These are phyloP conservation scores for Platyura marginata DNA, from an alignment of 1,140 invertebrate species.

Conservation along the genomic window DNA sequence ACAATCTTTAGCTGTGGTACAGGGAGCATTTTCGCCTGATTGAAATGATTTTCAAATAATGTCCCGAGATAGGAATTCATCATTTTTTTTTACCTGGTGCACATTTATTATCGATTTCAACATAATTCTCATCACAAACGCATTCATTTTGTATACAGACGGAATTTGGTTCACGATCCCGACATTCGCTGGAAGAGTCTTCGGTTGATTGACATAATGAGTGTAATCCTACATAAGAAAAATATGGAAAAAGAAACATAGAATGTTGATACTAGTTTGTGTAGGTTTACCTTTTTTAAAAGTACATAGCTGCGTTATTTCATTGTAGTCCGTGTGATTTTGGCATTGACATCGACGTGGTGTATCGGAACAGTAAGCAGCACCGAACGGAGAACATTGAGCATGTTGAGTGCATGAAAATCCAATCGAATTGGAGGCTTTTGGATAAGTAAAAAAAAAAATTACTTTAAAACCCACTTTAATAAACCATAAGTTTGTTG, in stretches of 20 bases:
- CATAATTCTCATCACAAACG: constrained; percentile 22
- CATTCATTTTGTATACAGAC: constrained; percentile 21
- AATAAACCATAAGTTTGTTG: background rate
- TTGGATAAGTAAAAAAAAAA: background rate
- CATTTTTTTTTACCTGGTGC: constrained; percentile 11
- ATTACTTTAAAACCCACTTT: background rate
- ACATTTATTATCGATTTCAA: constrained; percentile 19
- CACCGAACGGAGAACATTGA: constrained; percentile 22
- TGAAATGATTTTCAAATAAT: background rate
- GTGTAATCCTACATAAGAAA: background rate
- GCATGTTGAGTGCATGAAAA: constrained; percentile 19
- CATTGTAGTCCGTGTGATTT: constrained; percentile 20
- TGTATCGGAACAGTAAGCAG: constrained; percentile 15
- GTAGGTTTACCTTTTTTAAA: constrained; percentile 7
- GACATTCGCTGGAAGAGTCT: constrained; percentile 15
- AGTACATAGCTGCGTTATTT: constrained; percentile 16
- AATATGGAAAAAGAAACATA: background rate
- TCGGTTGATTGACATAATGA: constrained; percentile 11
- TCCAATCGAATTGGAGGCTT: background rate
- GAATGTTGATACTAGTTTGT: too few relatives aligned
- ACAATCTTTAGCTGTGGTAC: constrained; percentile 23
- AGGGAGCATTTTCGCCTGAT: constrained; percentile 25
- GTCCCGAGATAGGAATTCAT: background rate
- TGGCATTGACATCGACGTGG: constrained; percentile 20
- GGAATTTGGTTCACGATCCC: constrained; percentile 15